phyloP scores from a whole-genome alignment of 2,797 vertebrate species.

The Pseudotriccus pelzelni region DNA sequence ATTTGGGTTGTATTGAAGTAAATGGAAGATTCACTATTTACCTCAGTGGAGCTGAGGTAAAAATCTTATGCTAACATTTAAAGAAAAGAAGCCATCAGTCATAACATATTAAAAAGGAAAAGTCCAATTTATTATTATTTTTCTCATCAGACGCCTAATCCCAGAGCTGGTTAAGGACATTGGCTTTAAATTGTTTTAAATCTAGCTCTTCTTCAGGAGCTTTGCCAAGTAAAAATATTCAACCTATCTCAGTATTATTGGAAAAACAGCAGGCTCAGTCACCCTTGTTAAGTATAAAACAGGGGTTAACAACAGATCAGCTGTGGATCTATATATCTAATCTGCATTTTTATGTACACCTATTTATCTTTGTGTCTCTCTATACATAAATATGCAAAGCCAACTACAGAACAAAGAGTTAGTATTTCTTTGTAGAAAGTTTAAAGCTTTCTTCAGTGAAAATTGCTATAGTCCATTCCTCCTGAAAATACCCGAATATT shows the following conservation, averaged over 20 bases:
- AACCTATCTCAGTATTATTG: background rate
- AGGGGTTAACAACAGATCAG: background rate
- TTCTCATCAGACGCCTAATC: background rate
- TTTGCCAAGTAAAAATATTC: background rate
- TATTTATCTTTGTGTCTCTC: slow-evolving; percentile 28
- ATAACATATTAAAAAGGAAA: background rate
- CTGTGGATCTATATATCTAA: background rate
- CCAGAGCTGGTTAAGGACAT: background rate
- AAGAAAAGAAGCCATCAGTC: background rate
- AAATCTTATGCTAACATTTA: background rate
- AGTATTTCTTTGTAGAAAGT: background rate
- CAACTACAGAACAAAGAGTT: background rate
- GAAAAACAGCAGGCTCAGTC: background rate
- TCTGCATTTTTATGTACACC: slow-evolving; percentile 26
- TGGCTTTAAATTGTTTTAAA: background rate
- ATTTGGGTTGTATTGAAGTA: background rate
- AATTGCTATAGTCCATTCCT: background rate
- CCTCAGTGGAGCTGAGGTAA: background rate
- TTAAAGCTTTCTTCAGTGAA: background rate
- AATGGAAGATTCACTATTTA: background rate
- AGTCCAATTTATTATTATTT: background rate
- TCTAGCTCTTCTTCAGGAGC: background rate
- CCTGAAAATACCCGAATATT: background rate
- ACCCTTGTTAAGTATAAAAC: background rate
- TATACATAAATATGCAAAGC: background rate